phyloP scores from a whole-genome alignment of 1,140 invertebrate genomes.

The Caenorhabditis elegans region DNA sequence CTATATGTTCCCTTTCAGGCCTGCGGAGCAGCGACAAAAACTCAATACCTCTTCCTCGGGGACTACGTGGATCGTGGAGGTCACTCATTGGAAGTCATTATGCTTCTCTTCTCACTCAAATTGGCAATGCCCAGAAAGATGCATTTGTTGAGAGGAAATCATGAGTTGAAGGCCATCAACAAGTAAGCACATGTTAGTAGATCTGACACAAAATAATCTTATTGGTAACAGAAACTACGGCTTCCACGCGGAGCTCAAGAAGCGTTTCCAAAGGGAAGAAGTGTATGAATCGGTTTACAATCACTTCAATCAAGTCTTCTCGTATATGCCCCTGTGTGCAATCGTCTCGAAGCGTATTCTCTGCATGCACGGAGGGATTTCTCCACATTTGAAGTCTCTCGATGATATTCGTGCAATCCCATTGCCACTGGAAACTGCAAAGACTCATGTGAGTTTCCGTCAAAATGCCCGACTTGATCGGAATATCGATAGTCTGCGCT shows the following conservation, averaged over 20 bases:
- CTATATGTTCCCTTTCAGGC: conserved; percentile 15
- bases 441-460: too few relatives aligned
- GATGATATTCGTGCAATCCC: conserved; percentile 61
- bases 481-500: too few relatives aligned
- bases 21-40: conserved; percentile 48
- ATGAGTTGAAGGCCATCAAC: conserved; percentile 64
- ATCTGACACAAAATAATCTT: not conserved
- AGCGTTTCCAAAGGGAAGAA: conserved; percentile 31
- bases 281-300: conserved; percentile 67
- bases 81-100: conserved; percentile 53
- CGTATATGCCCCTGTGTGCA: conserved; percentile 57
- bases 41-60: conserved; percentile 51
- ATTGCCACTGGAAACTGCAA: conserved; percentile 32
- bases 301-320: conserved; percentile 64
- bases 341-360: conserved; percentile 52
- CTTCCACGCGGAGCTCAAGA: conserved; percentile 46
- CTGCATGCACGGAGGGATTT: conserved; percentile 52
- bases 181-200: not conserved
- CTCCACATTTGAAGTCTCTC: conserved; percentile 70
- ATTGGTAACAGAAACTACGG: conserved; percentile 57
- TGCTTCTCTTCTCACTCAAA: conserved; percentile 52
- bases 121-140: conserved; percentile 52
- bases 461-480: too few relatives aligned
- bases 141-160: conserved; percentile 55
- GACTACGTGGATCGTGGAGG: conserved; percentile 55